Percentiles rank a stretch among this genome's conserved stretches.
phyloP scores from a whole-genome alignment of 1,140 invertebrate species.

The Heliothis virescens region DNA sequence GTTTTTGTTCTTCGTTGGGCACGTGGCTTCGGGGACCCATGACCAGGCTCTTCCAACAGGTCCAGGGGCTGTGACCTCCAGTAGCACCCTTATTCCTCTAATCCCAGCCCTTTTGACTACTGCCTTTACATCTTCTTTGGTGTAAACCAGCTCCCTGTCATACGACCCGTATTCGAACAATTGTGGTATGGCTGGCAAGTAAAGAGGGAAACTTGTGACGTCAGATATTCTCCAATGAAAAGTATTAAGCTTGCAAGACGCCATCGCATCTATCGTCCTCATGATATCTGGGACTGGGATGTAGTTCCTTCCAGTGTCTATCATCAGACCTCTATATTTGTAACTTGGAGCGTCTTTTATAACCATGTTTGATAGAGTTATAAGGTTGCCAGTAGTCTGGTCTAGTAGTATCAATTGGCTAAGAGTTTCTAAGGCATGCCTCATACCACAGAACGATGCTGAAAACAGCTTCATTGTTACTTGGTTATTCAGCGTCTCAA shows the following conservation, averaged over 20 bases:
- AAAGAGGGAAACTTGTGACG: constrained; percentile 92
- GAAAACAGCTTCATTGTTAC: constrained; percentile 88
- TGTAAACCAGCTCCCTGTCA: constrained; percentile 89
- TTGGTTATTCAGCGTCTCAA: constrained; percentile 83
- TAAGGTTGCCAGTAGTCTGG: constrained; percentile 86
- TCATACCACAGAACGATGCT: constrained; percentile 90
- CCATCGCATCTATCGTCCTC: constrained; percentile 91
- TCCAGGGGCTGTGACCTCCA: constrained; percentile 92
- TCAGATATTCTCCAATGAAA: constrained; percentile 95
- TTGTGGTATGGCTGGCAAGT: constrained; percentile 88
- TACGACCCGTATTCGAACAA: constrained; percentile 91
- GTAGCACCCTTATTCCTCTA: constrained; percentile 89
- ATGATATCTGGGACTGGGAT: constrained; percentile 89
- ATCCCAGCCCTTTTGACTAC: constrained; percentile 89
- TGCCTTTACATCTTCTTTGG: constrained; percentile 88
- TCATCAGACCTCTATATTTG: constrained; percentile 90
- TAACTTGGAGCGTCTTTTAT: constrained; percentile 88
- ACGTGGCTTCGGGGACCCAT: constrained; percentile 90
- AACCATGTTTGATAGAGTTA: constrained; percentile 86
- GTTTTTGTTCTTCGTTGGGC: constrained; percentile 89
- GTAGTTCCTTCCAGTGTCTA: constrained; percentile 92
- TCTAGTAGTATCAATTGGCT: constrained; percentile 92
- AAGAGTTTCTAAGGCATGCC: constrained; percentile 92
- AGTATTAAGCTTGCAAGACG: constrained; percentile 92
- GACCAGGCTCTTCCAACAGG: constrained; percentile 91